Conservation (phyloP, 2,888 invertebrate species). For the Eupelmus urozonus region DNA sequence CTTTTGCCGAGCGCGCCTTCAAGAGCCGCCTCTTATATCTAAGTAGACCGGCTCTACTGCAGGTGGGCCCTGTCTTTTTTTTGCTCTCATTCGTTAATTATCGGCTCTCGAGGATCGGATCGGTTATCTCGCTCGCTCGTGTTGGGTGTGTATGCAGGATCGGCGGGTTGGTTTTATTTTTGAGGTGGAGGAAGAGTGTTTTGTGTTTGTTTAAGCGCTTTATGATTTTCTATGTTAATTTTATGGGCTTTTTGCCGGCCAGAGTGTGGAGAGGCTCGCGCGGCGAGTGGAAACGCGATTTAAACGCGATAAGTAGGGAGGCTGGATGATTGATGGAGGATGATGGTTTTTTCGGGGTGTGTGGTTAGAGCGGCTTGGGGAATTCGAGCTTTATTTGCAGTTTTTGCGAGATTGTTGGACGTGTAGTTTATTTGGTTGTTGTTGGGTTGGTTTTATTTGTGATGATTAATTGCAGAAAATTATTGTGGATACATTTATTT, state of each 20-base stretch:
- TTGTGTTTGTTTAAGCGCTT: constrained; percentile 43
- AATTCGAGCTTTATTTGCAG: too few relatives aligned
- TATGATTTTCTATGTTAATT: constrained; percentile 51
- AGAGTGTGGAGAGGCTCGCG: constrained; percentile 45
- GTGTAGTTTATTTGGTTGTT: too few relatives aligned
- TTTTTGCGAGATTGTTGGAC: too few relatives aligned
- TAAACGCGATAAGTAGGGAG: constrained; percentile 59
- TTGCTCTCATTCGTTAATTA: constrained; percentile 61
- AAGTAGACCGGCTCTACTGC: neutral
- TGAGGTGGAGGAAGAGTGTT: too few relatives aligned
- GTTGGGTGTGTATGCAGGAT: neutral
- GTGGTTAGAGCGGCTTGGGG: too few relatives aligned
- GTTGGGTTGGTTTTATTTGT: too few relatives aligned
- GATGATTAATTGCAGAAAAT: too few relatives aligned
- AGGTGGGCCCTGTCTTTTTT: neutral
- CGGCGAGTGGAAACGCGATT: constrained; percentile 21
- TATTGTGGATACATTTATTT: too few relatives aligned
- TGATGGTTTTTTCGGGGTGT: neutral
- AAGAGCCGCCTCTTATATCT: too few relatives aligned
- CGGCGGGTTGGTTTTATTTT: constrained; percentile 34
- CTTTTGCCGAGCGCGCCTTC: neutral
- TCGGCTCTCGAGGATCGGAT: constrained; percentile 24
- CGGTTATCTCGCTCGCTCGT: constrained; percentile 27
- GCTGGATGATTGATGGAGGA: constrained; percentile 8
- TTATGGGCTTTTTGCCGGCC: constrained; percentile 52